phyloP scores from a whole-genome alignment of 2,888 invertebrate species.

The Rhaphigaster nebulosa region DNA sequence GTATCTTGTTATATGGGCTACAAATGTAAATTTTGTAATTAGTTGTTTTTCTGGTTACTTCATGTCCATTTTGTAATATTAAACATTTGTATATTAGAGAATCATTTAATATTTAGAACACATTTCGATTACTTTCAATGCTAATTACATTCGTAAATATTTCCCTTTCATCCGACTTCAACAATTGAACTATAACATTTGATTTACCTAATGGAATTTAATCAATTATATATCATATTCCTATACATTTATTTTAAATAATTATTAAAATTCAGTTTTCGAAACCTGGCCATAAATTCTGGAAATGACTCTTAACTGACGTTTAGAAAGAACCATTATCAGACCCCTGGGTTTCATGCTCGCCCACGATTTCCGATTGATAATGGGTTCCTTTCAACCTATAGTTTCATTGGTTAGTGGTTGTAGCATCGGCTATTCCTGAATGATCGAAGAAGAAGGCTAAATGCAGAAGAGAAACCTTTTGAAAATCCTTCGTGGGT shows the following conservation, averaged over 20 bases:
- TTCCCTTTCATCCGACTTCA: not conserved
- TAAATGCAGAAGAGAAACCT: not conserved
- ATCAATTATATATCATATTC: no score
- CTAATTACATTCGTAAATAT: not conserved
- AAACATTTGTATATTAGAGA: not conserved
- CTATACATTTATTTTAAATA: no score
- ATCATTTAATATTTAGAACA: not conserved
- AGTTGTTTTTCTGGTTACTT: not conserved
- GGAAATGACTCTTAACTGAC: not conserved
- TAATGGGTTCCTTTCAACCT: not conserved
- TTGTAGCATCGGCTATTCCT: not conserved
- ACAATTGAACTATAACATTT: not conserved
- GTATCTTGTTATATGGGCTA: not conserved
- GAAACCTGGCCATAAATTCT: not conserved
- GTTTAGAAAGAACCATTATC: not conserved
- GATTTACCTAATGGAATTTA: not conserved
- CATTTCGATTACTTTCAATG: not conserved
- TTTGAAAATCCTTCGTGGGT: not conserved
- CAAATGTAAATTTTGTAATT: not conserved
- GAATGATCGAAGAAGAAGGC: not conserved
- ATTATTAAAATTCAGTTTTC: not conserved
- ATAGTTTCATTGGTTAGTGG: constrained; percentile 7
- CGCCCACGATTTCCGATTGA: not conserved
- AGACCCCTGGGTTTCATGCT: not conserved
- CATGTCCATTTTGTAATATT: not conserved